These are phyloP conservation scores for Dasyornis broadbenti DNA, from an alignment of 2,113 vertebrate genomes.

Conservation along the genomic window DNA sequence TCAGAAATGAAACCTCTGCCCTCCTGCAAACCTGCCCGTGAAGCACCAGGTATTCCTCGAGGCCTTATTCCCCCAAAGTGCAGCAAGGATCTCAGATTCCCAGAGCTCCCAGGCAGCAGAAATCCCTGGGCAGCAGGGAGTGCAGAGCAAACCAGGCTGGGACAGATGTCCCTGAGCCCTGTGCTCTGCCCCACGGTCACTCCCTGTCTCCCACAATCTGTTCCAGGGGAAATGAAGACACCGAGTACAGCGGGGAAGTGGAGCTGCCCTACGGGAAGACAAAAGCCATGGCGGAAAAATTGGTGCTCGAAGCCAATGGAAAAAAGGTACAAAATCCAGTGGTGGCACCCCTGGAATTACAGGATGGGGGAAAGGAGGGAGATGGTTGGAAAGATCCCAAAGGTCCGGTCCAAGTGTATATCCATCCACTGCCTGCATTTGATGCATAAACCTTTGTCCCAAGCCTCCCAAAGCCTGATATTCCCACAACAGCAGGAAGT, in stretches of 20 bases:
- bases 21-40: neutral
- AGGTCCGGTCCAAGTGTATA: neutral
- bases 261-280: constrained; percentile 51
- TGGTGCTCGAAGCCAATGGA: neutral
- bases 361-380: neutral
- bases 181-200: neutral
- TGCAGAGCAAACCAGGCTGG: neutral
- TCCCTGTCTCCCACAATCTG: neutral
- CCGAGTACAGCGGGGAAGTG: neutral
- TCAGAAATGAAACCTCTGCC: neutral
- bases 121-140: neutral
- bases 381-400: neutral
- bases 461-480: neutral
- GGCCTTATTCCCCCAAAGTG: neutral
- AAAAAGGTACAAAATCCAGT: neutral
- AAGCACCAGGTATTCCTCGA: neutral
- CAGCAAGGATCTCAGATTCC: neutral
- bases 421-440: neutral
- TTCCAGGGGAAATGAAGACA: constrained; percentile 48
- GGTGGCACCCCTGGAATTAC: neutral
- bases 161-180: neutral
- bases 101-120: fast-evolving
- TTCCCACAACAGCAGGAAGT: neutral
- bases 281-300: constrained; percentile 22
- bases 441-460: neutral